phyloP scores from a whole-genome alignment of 2,113 vertebrate species.

The Arenaria interpres region DNA sequence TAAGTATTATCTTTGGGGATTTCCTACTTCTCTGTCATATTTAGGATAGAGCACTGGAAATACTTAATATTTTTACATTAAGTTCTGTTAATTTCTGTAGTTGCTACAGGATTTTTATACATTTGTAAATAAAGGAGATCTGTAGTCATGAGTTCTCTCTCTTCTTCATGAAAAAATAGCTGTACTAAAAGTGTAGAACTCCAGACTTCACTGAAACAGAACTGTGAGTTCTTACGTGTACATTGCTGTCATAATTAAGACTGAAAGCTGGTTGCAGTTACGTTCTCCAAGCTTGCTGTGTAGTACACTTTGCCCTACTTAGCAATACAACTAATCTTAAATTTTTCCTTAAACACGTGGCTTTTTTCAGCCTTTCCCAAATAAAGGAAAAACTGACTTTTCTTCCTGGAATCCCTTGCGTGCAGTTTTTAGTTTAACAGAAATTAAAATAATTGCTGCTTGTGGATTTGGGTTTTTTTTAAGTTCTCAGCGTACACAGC shows the following conservation, averaged over 20 bases:
- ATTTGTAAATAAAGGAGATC: background rate
- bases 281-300: background rate
- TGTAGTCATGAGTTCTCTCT: background rate
- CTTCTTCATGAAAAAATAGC: background rate
- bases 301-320: background rate
- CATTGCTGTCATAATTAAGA: background rate
- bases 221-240: background rate
- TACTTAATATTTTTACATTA: background rate
- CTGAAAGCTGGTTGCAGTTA: background rate
- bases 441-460: background rate
- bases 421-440: background rate
- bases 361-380: background rate
- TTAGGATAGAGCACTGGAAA: background rate
- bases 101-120: background rate
- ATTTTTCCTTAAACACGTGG: background rate
- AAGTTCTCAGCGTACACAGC: background rate
- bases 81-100: background rate
- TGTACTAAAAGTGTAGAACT: background rate
- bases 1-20: background rate
- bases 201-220: background rate
- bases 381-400: background rate
- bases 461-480: background rate
- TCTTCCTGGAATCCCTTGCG: background rate
- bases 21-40: background rate
- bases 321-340: background rate